Base-by-base conservation (phyloP, 2,113 vertebrate species). In the Ploceus nigricollis region DNA sequence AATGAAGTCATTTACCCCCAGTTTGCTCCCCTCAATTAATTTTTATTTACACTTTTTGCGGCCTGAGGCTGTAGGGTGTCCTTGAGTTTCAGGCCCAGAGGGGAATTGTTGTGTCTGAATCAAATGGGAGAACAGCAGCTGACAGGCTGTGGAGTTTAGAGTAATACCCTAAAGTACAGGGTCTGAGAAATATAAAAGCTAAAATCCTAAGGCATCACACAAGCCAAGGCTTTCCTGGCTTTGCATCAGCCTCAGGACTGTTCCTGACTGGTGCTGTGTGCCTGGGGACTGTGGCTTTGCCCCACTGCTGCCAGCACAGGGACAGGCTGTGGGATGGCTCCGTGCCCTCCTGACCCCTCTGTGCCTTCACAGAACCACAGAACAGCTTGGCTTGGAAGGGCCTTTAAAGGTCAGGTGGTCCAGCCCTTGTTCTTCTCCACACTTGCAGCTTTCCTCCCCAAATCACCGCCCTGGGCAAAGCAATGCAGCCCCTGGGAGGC, bases 181-280 rank as follows among this genome's bases (percentile, higher is more conserved):
- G 10, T 28, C 3, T 42, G 13, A n/a, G 22, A 63, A 64, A 13
- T 9, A 17, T 0, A n/a, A 64, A 51, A 78, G 11, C 75, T 35
- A 28, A 53, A 63, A 42, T 64, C 47, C 47, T n/a, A n/a, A 42
- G 14, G 37, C 48, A 23, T 53, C 24, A 11, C 47, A 15, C 11
- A 40, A 35, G 40, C 19, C 70, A 33, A 60, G 56, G 20, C 7
- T 27, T n/a, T 33, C 5, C 3, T 33, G 66, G 31, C 37, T 53
- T 24, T 86, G 31, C 33, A 10, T 2, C 1, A 1, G 1, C 9
- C 5, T 0, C 11, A 19, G 45, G 20, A 2, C 33, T 28, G 28
- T 10, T 54, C 31, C 42, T 13, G 1, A 1, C 13, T 0, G 1
- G 3, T 44, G 64, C 40, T 63, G 56, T 12, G 28, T 24, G 23